Evolutionary conservation across 2,888 invertebrate species (phyloP).

Genomic region (Limenitis camilla): DNA sequence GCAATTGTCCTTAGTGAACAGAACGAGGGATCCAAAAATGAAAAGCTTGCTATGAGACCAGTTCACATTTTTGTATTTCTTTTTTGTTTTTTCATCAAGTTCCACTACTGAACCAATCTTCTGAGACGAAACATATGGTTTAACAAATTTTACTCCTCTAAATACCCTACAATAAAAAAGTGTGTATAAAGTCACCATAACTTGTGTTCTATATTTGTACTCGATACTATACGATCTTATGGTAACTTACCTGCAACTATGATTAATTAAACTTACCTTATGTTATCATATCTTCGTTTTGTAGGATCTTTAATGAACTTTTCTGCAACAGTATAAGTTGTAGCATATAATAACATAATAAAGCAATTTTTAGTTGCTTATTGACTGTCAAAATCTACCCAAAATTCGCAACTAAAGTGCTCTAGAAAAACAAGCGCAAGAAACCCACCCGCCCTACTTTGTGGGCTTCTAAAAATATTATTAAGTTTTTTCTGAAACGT

Average conservation of each 20-base stretch:
- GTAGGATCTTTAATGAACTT: conserved; percentile 42
- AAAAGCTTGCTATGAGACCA: conserved; percentile 72
- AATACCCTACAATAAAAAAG: conserved; percentile 44
- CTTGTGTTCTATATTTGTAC: not conserved
- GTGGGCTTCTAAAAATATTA: too few relatives aligned
- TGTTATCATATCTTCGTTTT: conserved; percentile 48
- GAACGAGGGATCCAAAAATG: conserved; percentile 80
- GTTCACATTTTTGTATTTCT: conserved; percentile 45
- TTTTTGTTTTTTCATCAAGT: conserved; percentile 38
- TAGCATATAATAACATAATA: not conserved
- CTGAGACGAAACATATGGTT: conserved; percentile 44
- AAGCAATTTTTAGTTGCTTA: too few relatives aligned
- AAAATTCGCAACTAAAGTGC: too few relatives aligned
- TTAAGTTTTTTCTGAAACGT: too few relatives aligned
- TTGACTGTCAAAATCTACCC: too few relatives aligned
- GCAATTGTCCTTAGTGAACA: conserved; percentile 82
- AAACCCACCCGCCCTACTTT: too few relatives aligned
- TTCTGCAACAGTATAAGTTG: conserved; percentile 33
- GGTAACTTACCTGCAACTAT: not conserved
- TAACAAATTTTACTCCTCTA: conserved; percentile 52
- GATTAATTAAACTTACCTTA: conserved; percentile 41
- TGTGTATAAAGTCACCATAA: not conserved
- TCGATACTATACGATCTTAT: too few relatives aligned
- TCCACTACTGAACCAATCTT: conserved; percentile 50
- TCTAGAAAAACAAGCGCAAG: too few relatives aligned